Base-by-base conservation (phyloP, 2,888 invertebrate genomes). In the Vanessa cardui region DNA sequence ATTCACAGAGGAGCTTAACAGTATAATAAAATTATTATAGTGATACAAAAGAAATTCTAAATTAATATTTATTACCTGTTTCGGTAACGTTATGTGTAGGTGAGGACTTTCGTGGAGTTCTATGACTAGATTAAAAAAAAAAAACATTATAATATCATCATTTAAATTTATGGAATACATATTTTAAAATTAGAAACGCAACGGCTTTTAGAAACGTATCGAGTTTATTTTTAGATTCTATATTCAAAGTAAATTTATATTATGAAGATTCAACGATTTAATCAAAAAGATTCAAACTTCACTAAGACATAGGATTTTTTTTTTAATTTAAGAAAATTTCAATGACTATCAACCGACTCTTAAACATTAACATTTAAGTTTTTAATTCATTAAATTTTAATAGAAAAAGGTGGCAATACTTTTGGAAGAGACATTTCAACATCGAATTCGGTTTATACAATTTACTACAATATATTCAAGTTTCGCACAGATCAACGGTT, bases 371-470 rank as follows among this genome's bases (percentile, higher is more conserved):
- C 60, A n/a, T 54, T 54, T 26, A 16, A 15, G 6, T 66, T 56
- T 65, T 72, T 68, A 69, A 70, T 68, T 68, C 61, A 70, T 72
- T 73, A 79, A 84, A 76, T 70, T 81, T 84, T 83, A 82, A 71
- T 88, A 87, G n/a, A 84, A 87, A 86, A 86, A 85, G 81, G 82
- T 89, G 89, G 88, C 89, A 88, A 83, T 87, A 86, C 12, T 83
- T 85, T 84, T 91, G 91, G 91, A 92, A 91, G 90, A 90, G 80
- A 83, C 78, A 83, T 80, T 83, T 76, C 75, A 85, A 88, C 85
- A 86, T 87, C 81, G 86, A 90, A 87, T 89, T 89, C 87, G 86
- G 88, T 83, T 86, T 83, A 77, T 74, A 73, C 78, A 82, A 84
- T 83, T 78, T 78, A 78, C 86, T 86, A 87, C 80, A 76, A 83